A percentile compares a stretch with the other conserved stretches of the same genome.
Conservation (phyloP, 2,113 vertebrate species). For the Melanocharis versteri region DNA sequence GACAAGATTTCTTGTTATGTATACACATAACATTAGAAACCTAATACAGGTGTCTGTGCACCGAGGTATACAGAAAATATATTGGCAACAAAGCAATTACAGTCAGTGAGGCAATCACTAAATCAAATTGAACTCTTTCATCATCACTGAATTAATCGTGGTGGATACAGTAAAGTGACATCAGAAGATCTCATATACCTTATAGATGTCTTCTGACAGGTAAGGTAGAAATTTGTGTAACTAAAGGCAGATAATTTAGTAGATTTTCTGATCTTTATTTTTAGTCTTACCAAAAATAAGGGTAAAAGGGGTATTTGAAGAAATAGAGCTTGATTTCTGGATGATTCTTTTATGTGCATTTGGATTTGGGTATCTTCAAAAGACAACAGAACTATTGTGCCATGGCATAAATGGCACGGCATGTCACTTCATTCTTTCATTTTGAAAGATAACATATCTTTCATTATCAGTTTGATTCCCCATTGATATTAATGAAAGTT, state of each 20-base stretch:
- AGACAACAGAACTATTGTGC: background rate
- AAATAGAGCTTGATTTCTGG: background rate
- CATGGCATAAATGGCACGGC: background rate
- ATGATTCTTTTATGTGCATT: background rate
- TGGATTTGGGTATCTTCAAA: background rate
- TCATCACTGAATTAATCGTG: background rate
- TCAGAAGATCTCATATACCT: background rate
- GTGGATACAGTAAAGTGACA: background rate
- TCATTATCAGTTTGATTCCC: background rate
- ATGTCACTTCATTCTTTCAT: background rate
- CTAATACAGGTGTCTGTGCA: background rate
- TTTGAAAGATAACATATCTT: background rate
- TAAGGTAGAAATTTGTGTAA: background rate
- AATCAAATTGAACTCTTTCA: background rate
- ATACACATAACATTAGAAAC: background rate
- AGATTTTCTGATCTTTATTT: background rate
- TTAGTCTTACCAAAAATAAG: background rate
- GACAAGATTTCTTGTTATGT: background rate
- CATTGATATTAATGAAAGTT: background rate
- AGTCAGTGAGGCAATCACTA: background rate
- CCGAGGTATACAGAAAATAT: background rate
- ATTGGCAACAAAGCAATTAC: background rate
- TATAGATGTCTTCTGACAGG: background rate
- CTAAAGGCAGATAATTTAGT: background rate
- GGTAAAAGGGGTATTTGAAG: background rate